A percentile compares a stretch with the other conserved stretches of the same genome.
These are phyloP conservation scores for Emberiza fucata DNA, from an alignment of 2,113 vertebrate species.

Conservation along the genomic window DNA sequence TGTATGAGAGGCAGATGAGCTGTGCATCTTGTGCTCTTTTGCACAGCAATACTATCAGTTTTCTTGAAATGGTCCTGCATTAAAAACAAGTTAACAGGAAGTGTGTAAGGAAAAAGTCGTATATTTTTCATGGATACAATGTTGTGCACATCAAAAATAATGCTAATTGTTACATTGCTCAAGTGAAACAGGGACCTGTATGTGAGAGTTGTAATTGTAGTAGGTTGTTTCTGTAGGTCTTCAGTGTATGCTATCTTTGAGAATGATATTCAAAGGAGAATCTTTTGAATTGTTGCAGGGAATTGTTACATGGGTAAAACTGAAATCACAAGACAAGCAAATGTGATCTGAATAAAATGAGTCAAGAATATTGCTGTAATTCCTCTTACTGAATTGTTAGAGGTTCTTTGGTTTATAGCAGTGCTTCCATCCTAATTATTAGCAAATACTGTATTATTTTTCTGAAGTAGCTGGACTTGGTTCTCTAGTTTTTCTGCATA, in stretches of 20 bases:
- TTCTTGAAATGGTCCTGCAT: background rate
- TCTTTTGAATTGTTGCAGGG: background rate
- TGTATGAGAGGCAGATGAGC: background rate
- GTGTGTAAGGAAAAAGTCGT: background rate
- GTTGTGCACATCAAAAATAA: background rate
- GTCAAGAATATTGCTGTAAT: background rate
- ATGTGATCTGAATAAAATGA: background rate
- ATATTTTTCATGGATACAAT: background rate
- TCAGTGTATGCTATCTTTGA: background rate
- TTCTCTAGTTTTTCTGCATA: background rate
- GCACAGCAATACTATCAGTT: background rate
- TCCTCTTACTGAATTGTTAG: background rate
- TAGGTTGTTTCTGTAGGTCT: background rate
- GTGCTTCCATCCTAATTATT: background rate
- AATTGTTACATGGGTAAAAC: background rate
- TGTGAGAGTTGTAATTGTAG: background rate
- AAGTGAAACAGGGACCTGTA: background rate
- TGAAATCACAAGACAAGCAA: background rate
- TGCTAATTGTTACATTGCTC: background rate
- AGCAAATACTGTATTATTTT: background rate
- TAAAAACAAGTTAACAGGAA: background rate
- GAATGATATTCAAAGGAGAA: background rate
- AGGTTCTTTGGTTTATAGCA: background rate
- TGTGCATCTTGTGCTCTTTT: background rate
- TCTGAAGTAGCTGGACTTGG: background rate